Evolutionary conservation across 2,888 invertebrate species (phyloP).

Genomic region (Drosophila tanythrix): DNA sequence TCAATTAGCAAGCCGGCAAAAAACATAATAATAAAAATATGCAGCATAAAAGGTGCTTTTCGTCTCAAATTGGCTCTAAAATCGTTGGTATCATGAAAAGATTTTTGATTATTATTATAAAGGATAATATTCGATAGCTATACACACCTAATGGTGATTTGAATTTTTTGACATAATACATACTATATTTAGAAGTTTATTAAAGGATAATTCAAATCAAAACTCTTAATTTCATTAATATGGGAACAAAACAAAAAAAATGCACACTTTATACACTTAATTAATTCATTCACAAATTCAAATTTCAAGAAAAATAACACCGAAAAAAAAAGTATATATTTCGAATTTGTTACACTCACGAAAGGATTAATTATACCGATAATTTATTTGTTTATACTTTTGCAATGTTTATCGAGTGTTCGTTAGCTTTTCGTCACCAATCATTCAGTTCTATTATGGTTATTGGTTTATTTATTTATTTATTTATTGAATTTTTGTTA

Average conservation of each 20-base stretch:
- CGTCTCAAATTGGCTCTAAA: neutral
- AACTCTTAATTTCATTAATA: neutral
- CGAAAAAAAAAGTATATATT: conserved; percentile 17
- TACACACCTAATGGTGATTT: neutral
- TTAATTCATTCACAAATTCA: neutral
- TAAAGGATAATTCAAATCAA: neutral
- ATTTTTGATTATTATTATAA: neutral
- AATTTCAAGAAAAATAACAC: neutral
- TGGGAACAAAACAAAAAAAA: conserved; percentile 14
- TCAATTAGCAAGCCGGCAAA: conserved; percentile 40
- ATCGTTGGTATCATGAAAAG: neutral
- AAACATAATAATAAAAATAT: neutral
- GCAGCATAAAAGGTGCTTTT: neutral
- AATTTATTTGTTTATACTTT: neutral
- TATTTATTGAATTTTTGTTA: conserved; percentile 3
- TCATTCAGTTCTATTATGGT: conserved; percentile 15
- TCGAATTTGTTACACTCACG: neutral
- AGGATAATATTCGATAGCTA: neutral
- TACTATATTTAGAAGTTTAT: neutral
- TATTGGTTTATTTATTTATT: conserved; percentile 3
- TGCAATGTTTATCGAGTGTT: neutral
- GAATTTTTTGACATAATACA: neutral
- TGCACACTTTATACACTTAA: conserved; percentile 2
- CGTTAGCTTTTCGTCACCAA: conserved; percentile 1
- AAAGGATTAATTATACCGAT: neutral